Base-by-base conservation (phyloP, 2,888 invertebrate genomes). In the Lasioglossum pauxillum region DNA sequence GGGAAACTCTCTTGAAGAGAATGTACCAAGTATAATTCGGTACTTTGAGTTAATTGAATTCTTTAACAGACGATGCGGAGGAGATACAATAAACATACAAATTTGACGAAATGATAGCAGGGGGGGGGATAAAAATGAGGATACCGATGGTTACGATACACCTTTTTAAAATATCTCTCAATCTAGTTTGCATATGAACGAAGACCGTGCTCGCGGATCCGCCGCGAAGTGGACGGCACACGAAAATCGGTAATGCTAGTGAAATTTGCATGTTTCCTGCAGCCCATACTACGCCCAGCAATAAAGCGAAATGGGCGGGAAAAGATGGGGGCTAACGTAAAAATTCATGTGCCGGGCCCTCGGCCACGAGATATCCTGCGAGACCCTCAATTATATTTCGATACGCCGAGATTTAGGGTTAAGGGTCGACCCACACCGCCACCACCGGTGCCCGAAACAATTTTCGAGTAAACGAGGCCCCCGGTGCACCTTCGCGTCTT, bases 351-450 rank as follows among this genome's bases (percentile, higher is more conserved):
- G 73, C 75, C 57, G 8, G 57, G 77, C 77, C 49, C 77, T 49
- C 67, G 77, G 75, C 82, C 74, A 46, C 77, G 83, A 77, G 83
- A 84, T 73, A 87, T 76, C 78, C 83, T 67, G n/a, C 74, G 75
- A 87, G 77, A 88, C 87, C 93, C 90, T 82, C 84, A 90, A 93
- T 93, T 93, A 93, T 88, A 83, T 88, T 91, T 90, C 92, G 88
- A 91, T 89, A 90, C 89, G 87, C 79, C 69, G 83, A 87, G 91
- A 92, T 90, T 90, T 90, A 90, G 89, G 93, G 92, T 92, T 89
- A 91, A 89, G 90, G 90, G 86, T 90, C 90, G 90, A 87, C 84
- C 87, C 86, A 78, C 78, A 73, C 53, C 49, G 53, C 80, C 72
- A 76, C 75, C 76, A 41, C 27, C 49, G 67, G 83, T 78, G 88